Evolutionary conservation across 2,113 vertebrate genomes (phyloP), one percentile per base, ranked within the genome.

Genomic region (Podarcis cretensis): DNA sequence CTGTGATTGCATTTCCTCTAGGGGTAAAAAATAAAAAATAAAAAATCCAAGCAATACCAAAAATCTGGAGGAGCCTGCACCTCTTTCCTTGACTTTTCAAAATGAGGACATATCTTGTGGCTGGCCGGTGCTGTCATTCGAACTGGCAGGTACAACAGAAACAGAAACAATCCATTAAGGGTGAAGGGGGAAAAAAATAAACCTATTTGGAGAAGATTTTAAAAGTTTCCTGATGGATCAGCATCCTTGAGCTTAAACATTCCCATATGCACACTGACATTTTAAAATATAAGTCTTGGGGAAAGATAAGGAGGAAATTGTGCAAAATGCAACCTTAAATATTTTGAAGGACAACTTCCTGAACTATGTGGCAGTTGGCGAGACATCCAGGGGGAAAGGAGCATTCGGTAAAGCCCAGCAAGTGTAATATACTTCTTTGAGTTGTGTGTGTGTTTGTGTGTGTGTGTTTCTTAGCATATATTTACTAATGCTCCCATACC

Each of bases 251-350:
- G 95, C 95, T 96, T 94, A 96, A 97, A 93, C 95, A 94, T 94
- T 95, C 94, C 95, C 96, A 95, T 92, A 93, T 96, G 94, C 7
- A 95, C 89, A 89, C 20, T 97, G 96, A 95, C 94, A 96, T 97
- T 97, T 96, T 83, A 91, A 94, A 96, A 96, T 86, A 90, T 95
- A 95, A 96, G 94, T 92, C 87, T 93, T 96, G 93, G 89, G 85
- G 92, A 95, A 95, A 95, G 95, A 97, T 95, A 96, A 97, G 92
- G 93, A 95, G 95, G 96, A 96, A 97, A 97, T 96, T 94, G 94
- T 95, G 96, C 96, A 94, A 97, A 96, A 95, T 40, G 90, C 95
- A 97, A 96, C 93, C 95, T 96, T 96, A 95, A 97, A 96, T 97
- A 97, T 96, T 97, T 97, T 96, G 96, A 95, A 96, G 96, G 94